Evolutionary conservation across 2,888 invertebrate genomes (phyloP).

Genomic region (Eumerus sabulonum): DNA sequence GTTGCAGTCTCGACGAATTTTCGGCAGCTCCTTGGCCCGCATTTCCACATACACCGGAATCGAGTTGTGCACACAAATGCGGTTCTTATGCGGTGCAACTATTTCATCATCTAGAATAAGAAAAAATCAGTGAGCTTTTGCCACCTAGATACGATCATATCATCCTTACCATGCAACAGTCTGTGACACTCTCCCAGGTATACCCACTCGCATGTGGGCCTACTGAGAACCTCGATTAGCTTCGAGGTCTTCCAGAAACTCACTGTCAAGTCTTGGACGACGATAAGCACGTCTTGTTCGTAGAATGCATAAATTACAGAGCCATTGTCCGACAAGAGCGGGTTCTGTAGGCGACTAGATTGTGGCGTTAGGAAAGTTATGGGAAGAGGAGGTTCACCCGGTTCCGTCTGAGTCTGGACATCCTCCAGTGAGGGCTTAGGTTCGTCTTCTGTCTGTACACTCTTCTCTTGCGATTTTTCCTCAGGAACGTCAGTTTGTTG

Average conservation of each 20-base stretch:
- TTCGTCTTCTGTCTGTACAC: background rate
- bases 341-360: constrained; percentile 72
- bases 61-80: constrained; percentile 76
- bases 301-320: constrained; percentile 75
- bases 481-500: background rate
- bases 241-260: constrained; percentile 77
- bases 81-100: constrained; percentile 74
- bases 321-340: constrained; percentile 74
- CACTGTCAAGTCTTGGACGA: constrained; percentile 74
- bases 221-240: constrained; percentile 73
- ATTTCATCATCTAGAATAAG: constrained; percentile 75
- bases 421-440: constrained; percentile 66
- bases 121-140: background rate
- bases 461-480: background rate
- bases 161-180: constrained; percentile 73
- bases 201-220: constrained; percentile 72
- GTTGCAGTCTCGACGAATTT: constrained; percentile 74
- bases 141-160: too few relatives aligned
- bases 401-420: constrained; percentile 46
- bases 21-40: constrained; percentile 74
- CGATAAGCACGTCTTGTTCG: constrained; percentile 75
- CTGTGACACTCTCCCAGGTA: constrained; percentile 75
- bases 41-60: constrained; percentile 77
- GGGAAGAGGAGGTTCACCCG: constrained; percentile 67
- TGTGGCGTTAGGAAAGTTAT: constrained; percentile 71